Percentiles rank a stretch among this genome's conserved stretches.
Evolutionary conservation across 2,113 vertebrate species (phyloP).

Genomic region (Puntigrus tetrazona): DNA sequence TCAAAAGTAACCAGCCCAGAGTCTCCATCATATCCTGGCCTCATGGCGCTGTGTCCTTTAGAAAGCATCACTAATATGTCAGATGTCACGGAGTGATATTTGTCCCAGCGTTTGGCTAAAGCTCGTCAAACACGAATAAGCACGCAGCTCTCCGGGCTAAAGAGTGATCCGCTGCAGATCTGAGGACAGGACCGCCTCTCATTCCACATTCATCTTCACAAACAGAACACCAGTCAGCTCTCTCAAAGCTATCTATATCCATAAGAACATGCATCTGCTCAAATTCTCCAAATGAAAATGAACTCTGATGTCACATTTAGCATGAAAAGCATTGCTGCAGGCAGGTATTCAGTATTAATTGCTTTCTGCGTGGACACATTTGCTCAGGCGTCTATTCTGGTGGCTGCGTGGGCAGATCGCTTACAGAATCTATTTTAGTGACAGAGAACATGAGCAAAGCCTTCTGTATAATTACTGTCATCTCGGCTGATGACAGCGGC

Average conservation of each 20-base stretch:
- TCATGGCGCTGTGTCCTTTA: neutral
- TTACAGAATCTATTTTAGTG: slow-evolving; percentile 71
- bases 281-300: neutral
- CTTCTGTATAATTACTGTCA: slow-evolving; percentile 70
- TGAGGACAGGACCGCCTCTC: neutral
- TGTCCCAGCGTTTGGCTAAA: neutral
- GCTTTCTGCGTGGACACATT: slow-evolving; percentile 35
- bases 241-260: neutral
- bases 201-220: neutral
- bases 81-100: neutral
- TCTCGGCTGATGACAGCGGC: slow-evolving; percentile 59
- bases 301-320: neutral
- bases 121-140: neutral
- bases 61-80: neutral
- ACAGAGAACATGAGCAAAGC: slow-evolving; percentile 59
- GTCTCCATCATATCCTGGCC: neutral
- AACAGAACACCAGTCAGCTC: neutral
- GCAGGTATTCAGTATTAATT: slow-evolving; percentile 33
- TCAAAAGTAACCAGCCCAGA: neutral
- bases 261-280: neutral
- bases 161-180: neutral
- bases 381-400: slow-evolving; percentile 43
- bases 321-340: neutral
- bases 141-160: neutral
- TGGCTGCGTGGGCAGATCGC: slow-evolving; percentile 66